Evolutionary conservation across 2,888 invertebrate genomes (phyloP), one percentile per base, ranked within the genome.

Genomic region (Malthinus seriepunctatus): DNA sequence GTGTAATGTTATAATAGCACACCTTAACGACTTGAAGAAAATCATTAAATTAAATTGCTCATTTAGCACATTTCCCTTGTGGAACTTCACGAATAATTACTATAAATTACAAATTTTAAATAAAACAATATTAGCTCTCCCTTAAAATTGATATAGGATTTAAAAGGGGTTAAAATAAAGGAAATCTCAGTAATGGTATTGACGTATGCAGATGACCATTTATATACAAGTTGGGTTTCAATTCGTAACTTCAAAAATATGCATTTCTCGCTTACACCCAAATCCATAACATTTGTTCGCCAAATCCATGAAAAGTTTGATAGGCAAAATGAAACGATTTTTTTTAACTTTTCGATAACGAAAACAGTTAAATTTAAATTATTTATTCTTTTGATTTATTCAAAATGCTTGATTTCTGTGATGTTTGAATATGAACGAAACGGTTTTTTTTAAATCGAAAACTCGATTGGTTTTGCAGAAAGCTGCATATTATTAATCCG

Each of bases 191-290:
- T 23, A 47, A 46, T 56, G 56, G 51, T 56, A 56, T 56, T 56
- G 56, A 51, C 56, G 47, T 56, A 56, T 56, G 56, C 56, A 56
- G 51, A 56, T 56, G 42, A 35, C 45, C 51, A 45, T 56, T 56
- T 56, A 51, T 46, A 50, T 56, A 50, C 44, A 48, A n/a, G 49
- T 35, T 35, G 32, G 47, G 37, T 54, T 32, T 10, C 33, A 42
- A 33, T 47, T 34, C 37, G 44, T 46, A 3, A 5, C 23, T 23
- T 23, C 23, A 23, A 2, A 23, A 23, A 23, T n/a, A n/a, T 23
- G 2, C 23, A 23, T 23, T 5, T 23, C 23, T 23, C 23, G 2
- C 23, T 5, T 23, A 2, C 2, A 23, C 5, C 5, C 5, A 23
- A 23, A 23, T 23, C 37, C 10, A 37, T 10, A 10, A 8, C n/a